Conservation (phyloP, 1,140 invertebrate species). For the Drosophila santomea region DNA sequence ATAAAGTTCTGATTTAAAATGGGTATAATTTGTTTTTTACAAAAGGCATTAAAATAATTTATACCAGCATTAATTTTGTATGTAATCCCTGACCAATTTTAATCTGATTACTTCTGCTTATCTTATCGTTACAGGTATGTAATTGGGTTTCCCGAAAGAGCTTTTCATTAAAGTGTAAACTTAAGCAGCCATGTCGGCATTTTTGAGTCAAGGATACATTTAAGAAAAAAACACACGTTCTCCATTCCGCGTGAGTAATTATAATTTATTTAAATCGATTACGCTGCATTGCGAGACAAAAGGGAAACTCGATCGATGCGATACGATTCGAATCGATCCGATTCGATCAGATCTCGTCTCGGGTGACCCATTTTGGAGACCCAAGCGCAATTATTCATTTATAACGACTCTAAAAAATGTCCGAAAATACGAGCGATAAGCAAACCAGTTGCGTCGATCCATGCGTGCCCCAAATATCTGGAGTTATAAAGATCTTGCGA, state of each 20-base stretch:
- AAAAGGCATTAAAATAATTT: no score
- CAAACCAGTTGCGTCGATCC: conserved; percentile 58
- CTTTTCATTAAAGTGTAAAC: conserved; percentile 5
- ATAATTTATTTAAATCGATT: conserved; percentile 82
- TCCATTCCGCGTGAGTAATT: conserved; percentile 67
- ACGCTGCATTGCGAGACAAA: conserved; percentile 42
- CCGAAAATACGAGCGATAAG: conserved; percentile 42
- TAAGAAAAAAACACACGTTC: conserved; percentile 11
- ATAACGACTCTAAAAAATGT: conserved; percentile 60
- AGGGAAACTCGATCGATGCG: conserved; percentile 60
- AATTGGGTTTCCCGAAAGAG: conserved; percentile 8
- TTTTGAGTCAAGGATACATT: conserved; percentile 43
- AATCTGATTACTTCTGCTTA: conserved; percentile 22
- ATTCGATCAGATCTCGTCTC: conserved; percentile 36
- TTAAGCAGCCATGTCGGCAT: conserved; percentile 20
- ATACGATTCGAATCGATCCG: conserved; percentile 9
- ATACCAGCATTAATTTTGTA: no score
- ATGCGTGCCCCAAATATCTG: conserved; percentile 69
- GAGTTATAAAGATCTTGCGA: conserved; percentile 29
- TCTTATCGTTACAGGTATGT: conserved; percentile 65
- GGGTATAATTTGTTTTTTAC: no score
- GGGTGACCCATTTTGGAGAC: conserved; percentile 61
- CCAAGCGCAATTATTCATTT: conserved; percentile 72
- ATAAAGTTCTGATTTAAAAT: background rate
- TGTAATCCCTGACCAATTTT: background rate